These are phyloP conservation scores for Hipparchia sbordonii DNA, from an alignment of 2,888 invertebrate genomes.

Conservation along the genomic window DNA sequence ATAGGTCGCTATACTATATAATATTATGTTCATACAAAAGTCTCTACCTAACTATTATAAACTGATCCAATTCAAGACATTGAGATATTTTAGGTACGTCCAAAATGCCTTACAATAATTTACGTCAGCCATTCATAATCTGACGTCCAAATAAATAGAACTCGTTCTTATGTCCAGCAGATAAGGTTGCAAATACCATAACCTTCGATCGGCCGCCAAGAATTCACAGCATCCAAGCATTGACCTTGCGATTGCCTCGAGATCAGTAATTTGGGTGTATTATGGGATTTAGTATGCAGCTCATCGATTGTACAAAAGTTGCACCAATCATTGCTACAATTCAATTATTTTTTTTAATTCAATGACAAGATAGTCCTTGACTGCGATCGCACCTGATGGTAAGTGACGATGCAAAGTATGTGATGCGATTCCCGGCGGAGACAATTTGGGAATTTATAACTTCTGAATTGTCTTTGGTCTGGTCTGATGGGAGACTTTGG, in stretches of 20 bases:
- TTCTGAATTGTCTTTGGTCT: too few species aligned
- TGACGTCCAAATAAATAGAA: neutral
- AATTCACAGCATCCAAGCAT: constrained; percentile 36
- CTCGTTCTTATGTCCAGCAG: neutral
- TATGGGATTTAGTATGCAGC: constrained; percentile 24
- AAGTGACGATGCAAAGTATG: too few species aligned
- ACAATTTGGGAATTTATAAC: too few species aligned
- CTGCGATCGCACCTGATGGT: too few species aligned
- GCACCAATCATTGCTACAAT: too few species aligned
- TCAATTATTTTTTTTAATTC: too few species aligned
- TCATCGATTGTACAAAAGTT: too few species aligned
- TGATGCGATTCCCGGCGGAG: too few species aligned
- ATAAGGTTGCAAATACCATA: constrained; percentile 12
- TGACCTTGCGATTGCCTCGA: constrained; percentile 40
- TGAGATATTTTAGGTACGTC: constrained; percentile 10
- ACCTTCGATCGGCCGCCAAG: constrained; percentile 37
- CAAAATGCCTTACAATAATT: constrained; percentile 13
- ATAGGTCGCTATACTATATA: too few species aligned
- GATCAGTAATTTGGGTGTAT: constrained; percentile 30
- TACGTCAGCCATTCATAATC: constrained; percentile 17
- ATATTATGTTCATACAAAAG: too few species aligned
- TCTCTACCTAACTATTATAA: neutral
- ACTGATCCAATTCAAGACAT: constrained; percentile 11
- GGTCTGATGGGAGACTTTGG: too few species aligned
- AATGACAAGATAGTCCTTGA: too few species aligned